Conservation (phyloP, 1,140 invertebrate species). For the Nymphalis io region DNA sequence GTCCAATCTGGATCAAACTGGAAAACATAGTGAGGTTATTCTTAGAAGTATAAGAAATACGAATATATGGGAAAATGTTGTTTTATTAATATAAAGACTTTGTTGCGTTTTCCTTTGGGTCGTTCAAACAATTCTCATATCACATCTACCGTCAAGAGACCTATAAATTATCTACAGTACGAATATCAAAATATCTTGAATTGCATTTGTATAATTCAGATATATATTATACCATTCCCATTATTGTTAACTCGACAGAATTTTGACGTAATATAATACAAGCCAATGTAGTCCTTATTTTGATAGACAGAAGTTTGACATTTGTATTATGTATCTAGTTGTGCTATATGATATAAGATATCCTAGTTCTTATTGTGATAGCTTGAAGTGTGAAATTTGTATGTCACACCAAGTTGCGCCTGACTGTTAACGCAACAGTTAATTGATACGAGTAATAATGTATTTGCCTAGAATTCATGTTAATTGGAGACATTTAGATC, state of each 20-base stretch:
- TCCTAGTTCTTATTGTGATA: too few relatives aligned
- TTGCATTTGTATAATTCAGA: not conserved
- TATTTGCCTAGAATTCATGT: not conserved
- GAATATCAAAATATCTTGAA: not conserved
- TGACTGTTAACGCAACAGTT: not conserved
- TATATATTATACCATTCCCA: not conserved
- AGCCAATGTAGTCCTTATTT: not conserved
- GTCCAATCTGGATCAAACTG: too few relatives aligned
- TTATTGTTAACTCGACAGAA: not conserved
- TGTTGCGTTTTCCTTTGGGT: too few relatives aligned
- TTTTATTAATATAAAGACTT: too few relatives aligned
- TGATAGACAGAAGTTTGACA: not conserved
- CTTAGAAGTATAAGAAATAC: too few relatives aligned
- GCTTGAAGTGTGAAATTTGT: not conserved
- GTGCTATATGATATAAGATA: too few relatives aligned
- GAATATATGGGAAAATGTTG: too few relatives aligned
- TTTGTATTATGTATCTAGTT: not conserved
- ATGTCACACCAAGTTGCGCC: not conserved
- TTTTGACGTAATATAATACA: not conserved
- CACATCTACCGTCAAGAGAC: not conserved
- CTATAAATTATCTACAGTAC: not conserved
- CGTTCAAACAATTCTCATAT: not conserved
- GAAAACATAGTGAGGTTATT: too few relatives aligned
- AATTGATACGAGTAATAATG: slow-evolving; percentile 1
- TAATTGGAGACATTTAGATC: not conserved